Evolutionary conservation across 2,888 invertebrate species (phyloP).

Genomic region (Pseudeuparius sepicola): DNA sequence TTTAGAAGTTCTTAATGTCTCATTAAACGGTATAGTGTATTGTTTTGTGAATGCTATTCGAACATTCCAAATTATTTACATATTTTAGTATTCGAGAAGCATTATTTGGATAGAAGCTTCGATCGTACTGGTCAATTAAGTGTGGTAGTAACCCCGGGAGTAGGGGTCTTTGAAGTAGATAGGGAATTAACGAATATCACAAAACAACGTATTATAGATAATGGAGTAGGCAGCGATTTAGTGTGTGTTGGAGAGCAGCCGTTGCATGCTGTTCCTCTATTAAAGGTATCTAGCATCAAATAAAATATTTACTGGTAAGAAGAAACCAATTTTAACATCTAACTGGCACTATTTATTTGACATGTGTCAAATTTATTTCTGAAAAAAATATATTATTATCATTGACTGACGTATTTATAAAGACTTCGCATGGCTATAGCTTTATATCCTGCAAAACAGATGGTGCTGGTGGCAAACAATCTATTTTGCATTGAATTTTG

Average conservation of each 20-base stretch:
- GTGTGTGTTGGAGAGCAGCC: constrained; percentile 99
- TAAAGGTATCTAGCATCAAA: constrained; percentile 62
- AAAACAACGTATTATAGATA: constrained; percentile 96
- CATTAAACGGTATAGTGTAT: constrained; percentile 72
- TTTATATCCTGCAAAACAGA: too few species aligned
- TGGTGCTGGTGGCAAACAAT: too few species aligned
- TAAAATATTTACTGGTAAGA: too few species aligned
- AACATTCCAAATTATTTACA: neutral
- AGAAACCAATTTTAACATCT: too few species aligned
- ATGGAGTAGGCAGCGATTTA: constrained; percentile 94
- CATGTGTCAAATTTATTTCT: too few species aligned
- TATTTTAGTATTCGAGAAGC: constrained; percentile 87
- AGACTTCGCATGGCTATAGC: too few species aligned
- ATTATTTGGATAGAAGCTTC: constrained; percentile 93
- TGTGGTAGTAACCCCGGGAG: constrained; percentile 96
- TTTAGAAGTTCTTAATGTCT: constrained; percentile 97
- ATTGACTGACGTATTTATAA: too few species aligned
- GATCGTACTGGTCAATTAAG: constrained; percentile 97
- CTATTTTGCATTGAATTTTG: too few species aligned
- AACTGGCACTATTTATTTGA: too few species aligned
- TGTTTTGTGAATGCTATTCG: neutral
- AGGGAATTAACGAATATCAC: constrained; percentile 94
- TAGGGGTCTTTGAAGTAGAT: constrained; percentile 98
- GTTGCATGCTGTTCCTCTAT: constrained; percentile 90
- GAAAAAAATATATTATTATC: too few species aligned